Percentiles rank a stretch among this genome's conserved stretches.
Conservation (phyloP, 2,113 vertebrate genomes). For the Lepus timidus region DNA sequence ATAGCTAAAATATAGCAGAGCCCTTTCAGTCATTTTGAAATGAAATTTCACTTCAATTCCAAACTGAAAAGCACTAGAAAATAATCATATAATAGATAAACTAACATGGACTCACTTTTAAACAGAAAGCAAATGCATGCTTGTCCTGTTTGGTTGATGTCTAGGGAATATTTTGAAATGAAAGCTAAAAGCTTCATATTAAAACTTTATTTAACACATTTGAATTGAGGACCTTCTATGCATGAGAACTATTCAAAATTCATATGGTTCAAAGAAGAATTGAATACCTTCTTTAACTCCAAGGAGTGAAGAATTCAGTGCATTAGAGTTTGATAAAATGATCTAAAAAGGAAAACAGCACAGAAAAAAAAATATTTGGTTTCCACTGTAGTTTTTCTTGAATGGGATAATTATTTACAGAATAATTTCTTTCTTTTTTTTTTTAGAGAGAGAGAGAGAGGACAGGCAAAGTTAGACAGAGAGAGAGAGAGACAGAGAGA, state of each 20-base stretch:
- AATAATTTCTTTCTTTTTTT: background rate
- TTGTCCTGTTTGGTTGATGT: background rate
- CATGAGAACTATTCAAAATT: background rate
- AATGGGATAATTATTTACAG: slow-evolving; percentile 74
- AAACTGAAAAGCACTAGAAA: slow-evolving; percentile 23
- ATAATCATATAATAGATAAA: background rate
- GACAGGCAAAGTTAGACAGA: too few relatives aligned
- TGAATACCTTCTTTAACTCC: background rate
- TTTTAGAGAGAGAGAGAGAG: too few relatives aligned
- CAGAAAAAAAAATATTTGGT: slow-evolving; percentile 62
- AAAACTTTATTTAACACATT: background rate
- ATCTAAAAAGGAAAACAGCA: slow-evolving; percentile 39
- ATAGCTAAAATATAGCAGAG: background rate
- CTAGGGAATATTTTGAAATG: slow-evolving; percentile 42
- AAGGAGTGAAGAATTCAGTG: background rate
- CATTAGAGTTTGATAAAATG: background rate
- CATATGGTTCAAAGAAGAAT: background rate
- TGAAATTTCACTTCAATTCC: slow-evolving; percentile 54
- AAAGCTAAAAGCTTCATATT: background rate
- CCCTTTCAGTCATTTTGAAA: slow-evolving; percentile 14
- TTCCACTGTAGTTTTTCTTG: slow-evolving; percentile 71
- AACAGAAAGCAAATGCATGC: background rate
- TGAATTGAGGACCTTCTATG: background rate
- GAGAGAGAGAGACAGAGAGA: too few relatives aligned
- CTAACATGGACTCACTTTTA: background rate